Conservation (phyloP, 2,797 vertebrate genomes). For the Anguilla pacifica region DNA sequence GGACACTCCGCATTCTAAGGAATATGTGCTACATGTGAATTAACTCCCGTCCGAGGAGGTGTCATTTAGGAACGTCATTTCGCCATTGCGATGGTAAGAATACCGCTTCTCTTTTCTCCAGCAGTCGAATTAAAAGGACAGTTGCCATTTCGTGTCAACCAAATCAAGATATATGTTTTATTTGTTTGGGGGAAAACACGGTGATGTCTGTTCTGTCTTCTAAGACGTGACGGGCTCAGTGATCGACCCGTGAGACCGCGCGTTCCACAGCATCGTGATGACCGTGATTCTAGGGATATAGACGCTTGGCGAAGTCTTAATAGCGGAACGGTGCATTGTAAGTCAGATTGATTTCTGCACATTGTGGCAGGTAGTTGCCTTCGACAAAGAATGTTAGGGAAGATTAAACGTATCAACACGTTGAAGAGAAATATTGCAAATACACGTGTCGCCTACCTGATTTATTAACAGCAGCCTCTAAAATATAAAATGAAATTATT, state of each 20-base stretch:
- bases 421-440: neutral
- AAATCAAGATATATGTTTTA: no score
- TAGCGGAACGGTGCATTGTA: neutral
- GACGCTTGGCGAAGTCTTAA: neutral
- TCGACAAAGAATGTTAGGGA: neutral
- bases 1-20: neutral
- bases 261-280: neutral
- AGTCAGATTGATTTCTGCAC: neutral
- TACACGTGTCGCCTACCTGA: neutral
- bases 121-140: neutral
- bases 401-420: neutral
- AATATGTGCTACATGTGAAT: neutral
- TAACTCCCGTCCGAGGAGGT: neutral
- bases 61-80: neutral
- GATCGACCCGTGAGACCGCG: neutral
- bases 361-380: neutral
- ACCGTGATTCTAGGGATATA: neutral
- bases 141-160: neutral
- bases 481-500: neutral
- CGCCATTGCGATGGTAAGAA: neutral
- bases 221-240: neutral
- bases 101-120: neutral
- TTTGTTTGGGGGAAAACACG: neutral
- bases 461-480: neutral
- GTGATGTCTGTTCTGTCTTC: neutral